phyloP scores from a whole-genome alignment of 2,113 vertebrate species.

The Proteles cristata region DNA sequence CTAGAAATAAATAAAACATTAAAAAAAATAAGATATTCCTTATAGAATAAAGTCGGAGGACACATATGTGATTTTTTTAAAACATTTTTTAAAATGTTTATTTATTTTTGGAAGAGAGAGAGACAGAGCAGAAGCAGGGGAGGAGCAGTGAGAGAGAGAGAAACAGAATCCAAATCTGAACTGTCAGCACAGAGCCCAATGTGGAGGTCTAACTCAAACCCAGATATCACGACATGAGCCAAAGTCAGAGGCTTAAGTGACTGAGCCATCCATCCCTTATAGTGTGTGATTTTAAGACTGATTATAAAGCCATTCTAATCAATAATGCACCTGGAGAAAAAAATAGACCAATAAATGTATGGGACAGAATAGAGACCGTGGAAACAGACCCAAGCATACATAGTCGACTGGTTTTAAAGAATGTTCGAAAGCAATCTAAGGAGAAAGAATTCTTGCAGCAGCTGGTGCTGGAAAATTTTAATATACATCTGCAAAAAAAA shows the following conservation, averaged over 20 bases:
- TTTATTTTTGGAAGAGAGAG: too few species aligned
- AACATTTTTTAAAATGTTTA: too few species aligned
- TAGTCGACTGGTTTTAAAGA: background rate
- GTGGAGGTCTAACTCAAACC: too few species aligned
- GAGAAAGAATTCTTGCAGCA: background rate
- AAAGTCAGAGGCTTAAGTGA: too few species aligned
- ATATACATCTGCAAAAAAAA: background rate
- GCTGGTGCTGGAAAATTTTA: background rate
- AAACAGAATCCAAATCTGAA: too few species aligned
- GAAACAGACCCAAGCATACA: background rate
- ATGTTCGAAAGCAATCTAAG: background rate
- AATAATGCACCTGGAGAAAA: background rate
- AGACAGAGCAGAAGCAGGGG: too few species aligned
- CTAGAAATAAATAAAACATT: too few species aligned
- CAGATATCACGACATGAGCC: too few species aligned
- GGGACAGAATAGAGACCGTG: background rate
- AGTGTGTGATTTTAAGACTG: background rate
- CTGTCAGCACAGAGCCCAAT: too few species aligned
- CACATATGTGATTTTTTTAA: too few species aligned
- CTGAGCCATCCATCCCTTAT: too few species aligned
- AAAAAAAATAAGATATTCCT: background rate
- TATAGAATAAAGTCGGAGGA: background rate
- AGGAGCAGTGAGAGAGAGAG: too few species aligned
- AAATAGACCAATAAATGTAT: background rate
- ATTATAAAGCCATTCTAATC: background rate